phyloP scores from a whole-genome alignment of 2,888 invertebrate species.

The Eudasyphora cyanicolor region DNA sequence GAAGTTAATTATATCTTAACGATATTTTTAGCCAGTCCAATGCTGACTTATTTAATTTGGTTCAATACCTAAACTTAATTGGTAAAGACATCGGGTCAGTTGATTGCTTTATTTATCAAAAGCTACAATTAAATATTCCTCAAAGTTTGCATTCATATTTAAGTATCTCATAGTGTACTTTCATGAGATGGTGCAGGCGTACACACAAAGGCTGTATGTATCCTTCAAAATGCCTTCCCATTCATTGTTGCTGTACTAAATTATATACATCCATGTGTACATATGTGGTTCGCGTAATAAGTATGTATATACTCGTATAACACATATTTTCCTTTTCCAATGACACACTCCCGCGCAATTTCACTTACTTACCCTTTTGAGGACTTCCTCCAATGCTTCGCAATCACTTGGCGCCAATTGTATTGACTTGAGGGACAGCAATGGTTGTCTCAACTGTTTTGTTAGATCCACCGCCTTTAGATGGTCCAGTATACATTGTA shows the following conservation, averaged over 20 bases:
- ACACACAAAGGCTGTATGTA: neutral
- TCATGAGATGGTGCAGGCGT: no score
- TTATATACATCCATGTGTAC: conserved; percentile 13
- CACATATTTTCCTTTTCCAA: neutral
- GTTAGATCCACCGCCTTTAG: conserved; percentile 82
- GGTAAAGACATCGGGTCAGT: no score
- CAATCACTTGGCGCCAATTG: conserved; percentile 85
- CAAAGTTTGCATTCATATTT: no score
- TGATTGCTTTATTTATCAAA: no score
- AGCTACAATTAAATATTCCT: no score
- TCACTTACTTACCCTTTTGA: conserved; percentile 82
- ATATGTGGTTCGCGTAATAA: no score
- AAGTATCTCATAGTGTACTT: no score
- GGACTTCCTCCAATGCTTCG: conserved; percentile 91
- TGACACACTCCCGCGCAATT: conserved; percentile 5
- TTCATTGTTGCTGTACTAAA: neutral
- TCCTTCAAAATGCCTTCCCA: neutral
- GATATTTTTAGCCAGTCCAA: no score
- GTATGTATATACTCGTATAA: no score
- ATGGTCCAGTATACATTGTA: conserved; percentile 86
- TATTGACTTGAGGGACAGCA: conserved; percentile 83
- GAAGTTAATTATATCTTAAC: no score
- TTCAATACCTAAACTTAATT: no score
- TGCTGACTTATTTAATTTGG: no score
- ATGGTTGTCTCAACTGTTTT: conserved; percentile 79